Evolutionary conservation across 2,113 vertebrate genomes (phyloP).

Genomic region (Cygnus atratus): DNA sequence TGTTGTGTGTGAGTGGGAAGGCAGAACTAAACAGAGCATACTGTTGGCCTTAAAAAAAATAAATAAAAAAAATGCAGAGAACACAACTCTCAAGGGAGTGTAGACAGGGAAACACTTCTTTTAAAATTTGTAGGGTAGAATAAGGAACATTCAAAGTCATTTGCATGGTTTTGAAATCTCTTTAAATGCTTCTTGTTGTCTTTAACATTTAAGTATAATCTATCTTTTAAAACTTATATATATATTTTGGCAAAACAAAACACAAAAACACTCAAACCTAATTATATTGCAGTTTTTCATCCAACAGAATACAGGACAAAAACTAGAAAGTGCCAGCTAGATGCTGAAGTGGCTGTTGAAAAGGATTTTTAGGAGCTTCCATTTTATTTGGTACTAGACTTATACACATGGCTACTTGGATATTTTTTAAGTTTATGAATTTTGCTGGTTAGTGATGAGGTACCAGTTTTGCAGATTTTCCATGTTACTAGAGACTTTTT

Average conservation of each 20-base stretch:
- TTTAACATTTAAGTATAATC: neutral
- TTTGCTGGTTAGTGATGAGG: neutral
- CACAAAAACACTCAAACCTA: too few relatives aligned
- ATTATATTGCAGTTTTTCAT: neutral
- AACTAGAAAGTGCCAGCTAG: neutral
- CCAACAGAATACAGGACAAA: neutral
- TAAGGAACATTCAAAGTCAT: neutral
- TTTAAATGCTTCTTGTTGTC: neutral
- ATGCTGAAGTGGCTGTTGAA: neutral
- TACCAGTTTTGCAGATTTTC: neutral
- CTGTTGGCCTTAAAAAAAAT: neutral
- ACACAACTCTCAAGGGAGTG: neutral
- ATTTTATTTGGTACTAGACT: neutral
- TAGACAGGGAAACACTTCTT: neutral
- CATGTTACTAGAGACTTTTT: neutral
- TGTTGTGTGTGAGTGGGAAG: constrained; percentile 23
- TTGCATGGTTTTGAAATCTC: neutral
- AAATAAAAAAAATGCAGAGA: neutral
- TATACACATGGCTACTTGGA: fast-evolving
- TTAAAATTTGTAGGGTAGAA: neutral
- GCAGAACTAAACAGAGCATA: constrained; percentile 1
- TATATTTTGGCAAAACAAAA: neutral
- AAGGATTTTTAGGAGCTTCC: neutral
- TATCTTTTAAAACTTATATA: neutral
- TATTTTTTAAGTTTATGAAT: neutral